Base-by-base conservation (phyloP, 2,113 vertebrate species). In the Lophura nycthemera region DNA sequence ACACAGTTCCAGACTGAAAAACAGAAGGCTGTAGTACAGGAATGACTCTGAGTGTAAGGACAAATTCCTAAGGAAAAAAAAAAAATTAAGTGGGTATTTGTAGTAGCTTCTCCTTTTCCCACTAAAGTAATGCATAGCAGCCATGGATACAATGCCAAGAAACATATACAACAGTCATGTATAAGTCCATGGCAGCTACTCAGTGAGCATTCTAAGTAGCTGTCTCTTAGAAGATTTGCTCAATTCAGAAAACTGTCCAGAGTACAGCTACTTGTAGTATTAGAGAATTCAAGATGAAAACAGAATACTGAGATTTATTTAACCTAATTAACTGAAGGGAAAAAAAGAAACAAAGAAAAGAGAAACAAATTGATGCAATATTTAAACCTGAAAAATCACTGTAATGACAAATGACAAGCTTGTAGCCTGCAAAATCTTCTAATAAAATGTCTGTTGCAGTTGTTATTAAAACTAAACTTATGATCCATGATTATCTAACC, bases 401-500 rank as follows among this genome's bases (percentile, higher is more conserved):
- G 15, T 95, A 96, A 97, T 88, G 86, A 93, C 91, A 95, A 97
- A 95, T 95, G 92, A 97, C 95, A 97, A 88, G 85, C 81, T 79
- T 84, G 78, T 92, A 92, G 89, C 79, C 86, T 92, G 48, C 43
- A 59, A 96, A 97, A 96, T 95, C 95, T 96, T 94, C 88, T 97
- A 97, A 96, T 96, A 95, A 96, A 97, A 60, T 92, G 91, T 96
- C 90, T 96, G 81, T 94, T 95, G 85, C 86, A 50, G 87, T 88
- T 96, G 83, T 93, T 97, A 94, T 93, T 97, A 97, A 95, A 97
- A 95, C 95, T 89, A 95, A 97, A 97, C 91, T 97, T 97, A 96
- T 84, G 90, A 97, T 84, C 92, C 82, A 60, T 96, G 86, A 97
- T 97, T 97, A 97, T 92, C 78, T 94, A 96, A 66, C 93, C 92